Conservation (phyloP, 2,113 vertebrate genomes). For the Sakesphorus luctuosus region DNA sequence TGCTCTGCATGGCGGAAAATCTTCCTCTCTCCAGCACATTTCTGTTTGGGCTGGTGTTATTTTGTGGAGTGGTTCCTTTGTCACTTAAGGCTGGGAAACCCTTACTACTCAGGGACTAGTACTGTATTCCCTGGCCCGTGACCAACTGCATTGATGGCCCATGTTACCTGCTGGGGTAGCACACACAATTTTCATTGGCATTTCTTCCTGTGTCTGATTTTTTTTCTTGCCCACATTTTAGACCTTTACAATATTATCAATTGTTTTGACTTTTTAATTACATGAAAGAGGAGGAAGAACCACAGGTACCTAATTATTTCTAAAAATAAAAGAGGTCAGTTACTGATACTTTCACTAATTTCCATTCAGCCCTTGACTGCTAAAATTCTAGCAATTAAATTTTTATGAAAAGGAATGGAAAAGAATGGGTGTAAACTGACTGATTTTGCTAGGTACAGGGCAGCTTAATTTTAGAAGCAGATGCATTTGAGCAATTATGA, state of each 20-base stretch:
- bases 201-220: not conserved
- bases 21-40: not conserved
- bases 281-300: not conserved
- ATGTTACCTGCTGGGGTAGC: not conserved
- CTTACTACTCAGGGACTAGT: not conserved
- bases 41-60: not conserved
- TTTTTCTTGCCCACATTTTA: not conserved
- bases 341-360: not conserved
- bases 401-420: not conserved
- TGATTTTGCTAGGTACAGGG: not conserved
- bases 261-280: not conserved
- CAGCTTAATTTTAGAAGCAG: not conserved
- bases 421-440: not conserved
- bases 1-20: not conserved
- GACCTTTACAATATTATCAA: not conserved
- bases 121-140: not conserved
- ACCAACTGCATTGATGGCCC: not conserved
- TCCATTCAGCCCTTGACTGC: not conserved
- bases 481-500: not conserved
- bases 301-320: not conserved
- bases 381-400: not conserved
- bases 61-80: not conserved
- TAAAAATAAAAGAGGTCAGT: not conserved
- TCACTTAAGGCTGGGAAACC: not conserved
- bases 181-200: not conserved